These are phyloP conservation scores for Centrocercus urophasianus DNA, from an alignment of 2,113 vertebrate genomes.

Conservation along the genomic window DNA sequence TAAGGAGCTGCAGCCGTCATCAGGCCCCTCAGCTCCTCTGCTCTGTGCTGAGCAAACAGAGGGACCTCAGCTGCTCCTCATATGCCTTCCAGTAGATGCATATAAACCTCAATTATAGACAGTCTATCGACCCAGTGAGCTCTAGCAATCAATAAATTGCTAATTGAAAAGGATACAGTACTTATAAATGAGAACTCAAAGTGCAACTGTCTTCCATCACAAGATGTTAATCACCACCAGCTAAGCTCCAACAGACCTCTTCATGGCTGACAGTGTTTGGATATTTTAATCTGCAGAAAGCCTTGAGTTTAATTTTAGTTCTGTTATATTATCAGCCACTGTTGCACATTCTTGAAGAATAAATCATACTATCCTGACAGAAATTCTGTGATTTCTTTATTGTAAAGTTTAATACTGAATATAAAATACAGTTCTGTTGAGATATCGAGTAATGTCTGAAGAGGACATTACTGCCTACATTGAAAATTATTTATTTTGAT, in stretches of 20 bases:
- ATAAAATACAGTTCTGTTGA: constrained; percentile 25
- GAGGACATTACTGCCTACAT: neutral
- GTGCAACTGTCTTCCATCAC: neutral
- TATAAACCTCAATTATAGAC: neutral
- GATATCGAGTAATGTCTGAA: neutral
- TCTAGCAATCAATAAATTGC: neutral
- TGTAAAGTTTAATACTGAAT: neutral
- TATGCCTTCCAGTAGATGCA: neutral
- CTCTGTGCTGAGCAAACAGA: too few relatives aligned
- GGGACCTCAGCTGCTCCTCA: too few relatives aligned
- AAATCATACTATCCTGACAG: constrained; percentile 30
- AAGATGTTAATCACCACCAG: neutral
- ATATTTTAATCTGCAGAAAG: constrained; percentile 13
- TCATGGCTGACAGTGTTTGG: neutral
- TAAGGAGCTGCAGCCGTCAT: too few relatives aligned
- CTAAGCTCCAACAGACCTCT: neutral
- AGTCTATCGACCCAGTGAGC: neutral
- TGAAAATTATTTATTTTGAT: constrained; percentile 50
- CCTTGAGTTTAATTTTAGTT: constrained; percentile 15
- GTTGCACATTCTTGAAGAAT: constrained; percentile 17
- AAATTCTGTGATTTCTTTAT: constrained; percentile 44
- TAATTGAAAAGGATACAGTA: neutral
- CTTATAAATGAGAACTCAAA: neutral
- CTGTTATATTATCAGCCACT: neutral
- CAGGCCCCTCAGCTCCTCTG: too few relatives aligned